Percentiles rank a stretch among this genome's conserved stretches.
phyloP scores from a whole-genome alignment of 2,113 vertebrate species.

The Lophius piscatorius region DNA sequence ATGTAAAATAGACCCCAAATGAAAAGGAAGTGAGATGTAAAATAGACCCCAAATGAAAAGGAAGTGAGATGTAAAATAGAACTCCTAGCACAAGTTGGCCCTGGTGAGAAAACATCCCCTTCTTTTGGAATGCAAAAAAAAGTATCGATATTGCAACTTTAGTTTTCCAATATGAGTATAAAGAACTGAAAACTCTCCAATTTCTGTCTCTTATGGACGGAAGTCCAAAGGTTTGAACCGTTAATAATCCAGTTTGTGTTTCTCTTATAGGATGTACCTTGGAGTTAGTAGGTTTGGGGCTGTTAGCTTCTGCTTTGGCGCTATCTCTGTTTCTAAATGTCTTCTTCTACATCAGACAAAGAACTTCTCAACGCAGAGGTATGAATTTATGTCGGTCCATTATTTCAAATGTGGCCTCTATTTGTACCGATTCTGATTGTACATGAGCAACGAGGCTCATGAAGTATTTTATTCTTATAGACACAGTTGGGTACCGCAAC shows the following conservation, averaged over 20 bases:
- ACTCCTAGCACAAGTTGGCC: too few relatives aligned
- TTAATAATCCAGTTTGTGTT: slow-evolving; percentile 1
- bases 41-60: too few relatives aligned
- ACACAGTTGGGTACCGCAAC: slow-evolving; percentile 19
- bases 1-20: too few relatives aligned
- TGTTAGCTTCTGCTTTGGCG: slow-evolving; percentile 57
- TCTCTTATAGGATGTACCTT: fast-evolving
- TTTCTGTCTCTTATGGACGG: too few relatives aligned
- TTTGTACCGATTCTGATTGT: not conserved
- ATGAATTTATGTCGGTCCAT: not conserved
- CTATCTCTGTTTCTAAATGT: slow-evolving; percentile 72
- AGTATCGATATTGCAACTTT: too few relatives aligned
- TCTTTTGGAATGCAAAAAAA: too few relatives aligned
- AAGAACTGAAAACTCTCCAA: too few relatives aligned
- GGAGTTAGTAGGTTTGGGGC: fast-evolving
- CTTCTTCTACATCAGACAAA: slow-evolving; percentile 55
- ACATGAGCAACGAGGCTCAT: not conserved
- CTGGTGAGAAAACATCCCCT: too few relatives aligned
- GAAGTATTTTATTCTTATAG: slow-evolving; percentile 42
- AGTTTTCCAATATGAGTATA: too few relatives aligned
- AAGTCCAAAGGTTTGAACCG: not conserved
- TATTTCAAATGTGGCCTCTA: not conserved
- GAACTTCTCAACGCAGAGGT: slow-evolving; percentile 52
- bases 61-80: too few relatives aligned
- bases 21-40: too few relatives aligned